phyloP scores from a whole-genome alignment of 1,140 invertebrate species.

The Gryon sp. region DNA sequence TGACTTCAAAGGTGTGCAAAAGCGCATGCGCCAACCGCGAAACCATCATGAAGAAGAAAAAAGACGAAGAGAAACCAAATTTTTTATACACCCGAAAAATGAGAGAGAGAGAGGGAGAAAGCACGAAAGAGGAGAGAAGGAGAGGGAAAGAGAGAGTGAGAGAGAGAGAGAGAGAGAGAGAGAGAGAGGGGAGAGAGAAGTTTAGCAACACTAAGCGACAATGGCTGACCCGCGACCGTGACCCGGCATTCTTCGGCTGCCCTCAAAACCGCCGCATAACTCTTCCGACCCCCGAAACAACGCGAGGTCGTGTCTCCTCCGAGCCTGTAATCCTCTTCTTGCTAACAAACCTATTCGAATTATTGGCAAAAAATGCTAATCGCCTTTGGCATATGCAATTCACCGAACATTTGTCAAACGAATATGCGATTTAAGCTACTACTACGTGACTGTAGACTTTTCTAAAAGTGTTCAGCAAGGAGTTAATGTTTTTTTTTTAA shows the following conservation, averaged over 20 bases:
- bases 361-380: constrained; percentile 21
- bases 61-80: neutral
- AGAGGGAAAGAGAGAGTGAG: constrained; percentile 11
- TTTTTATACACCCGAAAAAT: constrained; percentile 8
- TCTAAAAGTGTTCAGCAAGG: too few relatives aligned
- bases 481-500: too few relatives aligned
- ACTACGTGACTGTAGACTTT: too few relatives aligned
- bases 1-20: constrained; percentile 64
- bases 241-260: constrained; percentile 57
- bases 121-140: constrained; percentile 28
- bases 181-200: constrained; percentile 38
- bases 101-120: constrained; percentile 5
- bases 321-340: constrained; percentile 8
- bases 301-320: constrained; percentile 30
- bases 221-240: constrained; percentile 60
- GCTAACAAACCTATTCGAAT: constrained; percentile 7
- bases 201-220: constrained; percentile 60
- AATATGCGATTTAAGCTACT: too few relatives aligned
- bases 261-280: constrained; percentile 58
- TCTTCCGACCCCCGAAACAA: constrained; percentile 60
- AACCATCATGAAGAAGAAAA: constrained; percentile 31
- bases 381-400: neutral
- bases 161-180: neutral
- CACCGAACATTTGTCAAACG: constrained; percentile 4
- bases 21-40: constrained; percentile 25